Evolutionary conservation across 2,888 invertebrate genomes (phyloP).

Genomic region (Phymatocera aterrima): DNA sequence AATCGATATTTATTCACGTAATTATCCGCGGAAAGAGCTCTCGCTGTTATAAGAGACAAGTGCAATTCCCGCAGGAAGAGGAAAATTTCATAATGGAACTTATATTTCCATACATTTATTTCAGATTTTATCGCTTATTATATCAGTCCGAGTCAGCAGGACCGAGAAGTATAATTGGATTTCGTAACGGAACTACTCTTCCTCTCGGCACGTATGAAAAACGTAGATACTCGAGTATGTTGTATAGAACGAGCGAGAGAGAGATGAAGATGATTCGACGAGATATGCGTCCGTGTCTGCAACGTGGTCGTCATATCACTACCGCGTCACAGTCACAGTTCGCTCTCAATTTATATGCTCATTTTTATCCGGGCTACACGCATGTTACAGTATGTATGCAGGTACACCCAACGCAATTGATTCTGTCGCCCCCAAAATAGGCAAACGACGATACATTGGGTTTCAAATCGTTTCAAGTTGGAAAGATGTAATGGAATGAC

Average conservation of each 20-base stretch:
- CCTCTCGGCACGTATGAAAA: conserved; percentile 10
- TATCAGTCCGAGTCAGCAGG: conserved; percentile 25
- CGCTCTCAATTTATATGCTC: conserved; percentile 32
- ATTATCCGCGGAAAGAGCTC: too few species aligned
- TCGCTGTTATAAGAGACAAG: too few species aligned
- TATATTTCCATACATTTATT: too few species aligned
- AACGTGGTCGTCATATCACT: conserved; percentile 26
- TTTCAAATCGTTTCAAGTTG: too few species aligned
- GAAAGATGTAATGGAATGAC: too few species aligned
- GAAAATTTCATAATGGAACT: too few species aligned
- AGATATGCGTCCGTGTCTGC: neutral
- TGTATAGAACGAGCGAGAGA: too few species aligned
- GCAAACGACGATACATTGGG: too few species aligned
- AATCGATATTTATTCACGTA: too few species aligned
- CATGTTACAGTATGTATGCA: neutral
- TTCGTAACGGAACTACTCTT: conserved; percentile 41
- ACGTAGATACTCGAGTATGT: conserved; percentile 13
- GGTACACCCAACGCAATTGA: too few species aligned
- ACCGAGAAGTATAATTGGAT: conserved; percentile 31
- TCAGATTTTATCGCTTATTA: conserved; percentile 32
- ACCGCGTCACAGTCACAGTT: conserved; percentile 34
- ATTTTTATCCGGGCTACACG: neutral
- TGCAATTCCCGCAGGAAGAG: neutral
- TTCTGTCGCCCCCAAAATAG: too few species aligned
- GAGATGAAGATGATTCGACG: neutral